These are phyloP conservation scores for Abscondita cerata DNA, from an alignment of 2,888 invertebrate genomes.

Conservation along the genomic window DNA sequence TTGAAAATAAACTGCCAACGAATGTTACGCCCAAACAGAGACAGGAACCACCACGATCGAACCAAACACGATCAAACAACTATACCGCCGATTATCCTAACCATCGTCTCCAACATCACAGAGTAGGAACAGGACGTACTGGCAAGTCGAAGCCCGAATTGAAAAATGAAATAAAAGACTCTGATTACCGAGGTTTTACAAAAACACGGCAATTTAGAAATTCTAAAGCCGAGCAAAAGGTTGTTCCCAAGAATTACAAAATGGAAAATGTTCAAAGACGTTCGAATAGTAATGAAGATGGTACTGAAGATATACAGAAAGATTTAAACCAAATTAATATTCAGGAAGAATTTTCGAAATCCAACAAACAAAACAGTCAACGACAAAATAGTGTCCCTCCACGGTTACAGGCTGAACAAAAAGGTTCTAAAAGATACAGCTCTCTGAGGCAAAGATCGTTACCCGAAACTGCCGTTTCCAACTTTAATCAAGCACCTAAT, in stretches of 20 bases:
- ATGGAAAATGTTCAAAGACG: constrained; percentile 46
- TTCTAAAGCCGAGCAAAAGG: constrained; percentile 46
- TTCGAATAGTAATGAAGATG: constrained; percentile 45
- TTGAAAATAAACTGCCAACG: constrained; percentile 25
- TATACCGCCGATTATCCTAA: constrained; percentile 20
- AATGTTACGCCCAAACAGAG: constrained; percentile 22
- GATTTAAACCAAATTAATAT: constrained; percentile 52
- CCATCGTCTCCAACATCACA: constrained; percentile 36
- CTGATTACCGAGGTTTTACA: constrained; percentile 55
- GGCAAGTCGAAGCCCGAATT: constrained; percentile 46
- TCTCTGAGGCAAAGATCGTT: constrained; percentile 64
- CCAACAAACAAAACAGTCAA: constrained; percentile 37
- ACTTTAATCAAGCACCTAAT: constrained; percentile 47
- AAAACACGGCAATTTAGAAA: constrained; percentile 50
- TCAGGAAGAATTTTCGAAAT: constrained; percentile 44
- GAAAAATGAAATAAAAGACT: constrained; percentile 51
- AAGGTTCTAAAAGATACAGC: constrained; percentile 66
- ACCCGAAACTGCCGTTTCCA: constrained; percentile 60
- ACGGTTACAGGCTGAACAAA: constrained; percentile 54
- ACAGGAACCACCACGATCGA: constrained; percentile 16
- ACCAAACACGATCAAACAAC: background rate
- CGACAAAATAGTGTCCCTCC: constrained; percentile 56
- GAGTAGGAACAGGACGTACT: constrained; percentile 49
- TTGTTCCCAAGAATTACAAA: constrained; percentile 35
- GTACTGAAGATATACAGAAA: constrained; percentile 48